Base-by-base conservation (phyloP, 1,140 invertebrate species). In the Drosophila burlai region DNA sequence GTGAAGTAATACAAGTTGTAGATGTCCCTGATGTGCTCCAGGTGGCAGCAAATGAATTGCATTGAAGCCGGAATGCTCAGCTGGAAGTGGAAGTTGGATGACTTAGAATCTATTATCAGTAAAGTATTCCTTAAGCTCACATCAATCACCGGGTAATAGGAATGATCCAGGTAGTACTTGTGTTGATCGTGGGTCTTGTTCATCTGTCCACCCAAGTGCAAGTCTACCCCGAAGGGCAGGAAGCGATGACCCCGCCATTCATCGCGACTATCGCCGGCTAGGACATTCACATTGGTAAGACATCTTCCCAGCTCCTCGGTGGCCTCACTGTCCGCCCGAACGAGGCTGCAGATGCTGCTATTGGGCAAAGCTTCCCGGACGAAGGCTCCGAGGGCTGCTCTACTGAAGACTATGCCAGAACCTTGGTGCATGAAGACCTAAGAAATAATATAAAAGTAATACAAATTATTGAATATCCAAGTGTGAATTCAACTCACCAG, bases 221-320 rank as follows among this genome's bases (percentile, higher is more conserved):
- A 18, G 0, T 50, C 29, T 0, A 42, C 1, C 2, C 75, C 46
- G 15, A 91, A 89, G 15, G 89, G 89, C 45, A 91, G 29, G 34
- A 91, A 83, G 4, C 79, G 69, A 59, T 91, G 87, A 10, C 59
- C 21, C 1, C 43, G 52, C 52, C 50, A 45, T 3, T 81, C 62
- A 69, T 89, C 89, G 3, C 73, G 84, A 57, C 79, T 91, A 31
- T 91, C 74, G 6, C 81, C 89, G 31, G 76, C 79, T 4, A 71
- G 16, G 2, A 91, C 89, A 34, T 78, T 54, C 10, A 91, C 47
- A 65, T 85, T 81, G 16, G 26, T 60, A 3, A 91, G 63, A 24
- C 89, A 91, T 18, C 67, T 67, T 9, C 69, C 82, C 46, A 91
- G 31, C 46, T 91, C 69, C 26, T 72, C 55, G 47, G 42, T 46